Evolutionary conservation across 2,113 vertebrate species (phyloP).

Genomic region (Odocoileus hemionus): DNA sequence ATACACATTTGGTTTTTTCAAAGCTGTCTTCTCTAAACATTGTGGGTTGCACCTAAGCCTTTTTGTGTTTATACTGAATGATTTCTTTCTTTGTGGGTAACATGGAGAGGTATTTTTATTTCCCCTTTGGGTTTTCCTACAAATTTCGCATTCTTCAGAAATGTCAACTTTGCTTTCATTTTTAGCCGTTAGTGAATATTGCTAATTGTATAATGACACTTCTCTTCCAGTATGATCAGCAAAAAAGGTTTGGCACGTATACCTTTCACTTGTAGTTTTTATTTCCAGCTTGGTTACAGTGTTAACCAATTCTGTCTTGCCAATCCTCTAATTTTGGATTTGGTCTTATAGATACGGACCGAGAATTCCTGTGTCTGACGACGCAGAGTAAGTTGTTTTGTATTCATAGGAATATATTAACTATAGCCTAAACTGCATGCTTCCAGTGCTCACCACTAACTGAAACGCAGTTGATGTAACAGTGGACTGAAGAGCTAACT

Average conservation of each 20-base stretch:
- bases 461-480: conserved; percentile 68
- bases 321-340: conserved; percentile 84
- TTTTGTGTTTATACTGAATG: not conserved
- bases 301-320: conserved; percentile 40
- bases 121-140: conserved; percentile 31
- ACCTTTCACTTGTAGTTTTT: not conserved
- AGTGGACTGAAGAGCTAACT: conserved; percentile 65
- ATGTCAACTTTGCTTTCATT: not conserved
- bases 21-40: conserved; percentile 18
- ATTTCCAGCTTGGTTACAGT: conserved; percentile 15
- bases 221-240: conserved; percentile 48
- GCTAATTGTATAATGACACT: conserved; percentile 23
- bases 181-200: not conserved
- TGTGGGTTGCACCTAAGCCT: not conserved
- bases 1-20: not conserved
- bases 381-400: conserved; percentile 93
- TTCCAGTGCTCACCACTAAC: conserved; percentile 79
- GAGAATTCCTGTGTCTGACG: conserved; percentile 93
- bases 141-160: not conserved
- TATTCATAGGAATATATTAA: conserved; percentile 75
- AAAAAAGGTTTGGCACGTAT: not conserved
- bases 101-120: conserved; percentile 30
- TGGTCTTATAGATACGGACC: conserved; percentile 90
- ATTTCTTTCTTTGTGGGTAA: conserved; percentile 12
- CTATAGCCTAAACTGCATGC: conserved; percentile 82